Evolutionary conservation across 1,140 invertebrate genomes (phyloP).

Genomic region (Charaxes varanes): DNA sequence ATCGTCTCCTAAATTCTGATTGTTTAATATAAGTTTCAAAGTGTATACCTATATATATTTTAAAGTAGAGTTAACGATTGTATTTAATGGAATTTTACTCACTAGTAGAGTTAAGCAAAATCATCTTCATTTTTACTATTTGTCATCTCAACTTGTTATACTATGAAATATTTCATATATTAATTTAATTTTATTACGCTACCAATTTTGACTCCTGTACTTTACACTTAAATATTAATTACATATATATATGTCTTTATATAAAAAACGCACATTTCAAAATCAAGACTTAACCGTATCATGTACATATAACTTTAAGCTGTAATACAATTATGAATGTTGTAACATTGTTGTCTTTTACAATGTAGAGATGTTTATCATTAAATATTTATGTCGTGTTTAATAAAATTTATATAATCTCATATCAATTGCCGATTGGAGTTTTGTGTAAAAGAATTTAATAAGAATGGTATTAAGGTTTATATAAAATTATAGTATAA

Average conservation of each 20-base stretch:
- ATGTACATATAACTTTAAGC: slow-evolving; percentile 41
- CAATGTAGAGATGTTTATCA: slow-evolving; percentile 25
- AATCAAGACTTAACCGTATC: slow-evolving; percentile 59
- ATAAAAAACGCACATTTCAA: slow-evolving; percentile 53
- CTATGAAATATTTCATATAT: neutral
- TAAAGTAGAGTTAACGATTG: slow-evolving; percentile 9
- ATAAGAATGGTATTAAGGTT: neutral
- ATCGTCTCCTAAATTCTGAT: slow-evolving; percentile 26
- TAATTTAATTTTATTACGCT: neutral
- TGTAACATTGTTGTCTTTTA: slow-evolving; percentile 49
- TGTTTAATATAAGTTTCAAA: slow-evolving; percentile 11
- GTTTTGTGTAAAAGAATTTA: slow-evolving; percentile 8
- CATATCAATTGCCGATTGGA: slow-evolving; percentile 22
- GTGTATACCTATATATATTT: slow-evolving; percentile 52
- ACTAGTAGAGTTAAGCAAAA: slow-evolving; percentile 1
- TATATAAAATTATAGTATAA: slow-evolving; percentile 2
- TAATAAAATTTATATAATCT: slow-evolving; percentile 20
- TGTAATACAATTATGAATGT: slow-evolving; percentile 34
- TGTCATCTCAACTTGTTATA: slow-evolving; percentile 2
- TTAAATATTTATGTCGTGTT: too few species aligned
- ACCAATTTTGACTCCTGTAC: slow-evolving; percentile 4
- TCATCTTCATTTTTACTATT: slow-evolving; percentile 9
- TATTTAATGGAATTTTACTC: slow-evolving; percentile 2
- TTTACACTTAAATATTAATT: slow-evolving; percentile 4
- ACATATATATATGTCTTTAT: slow-evolving; percentile 25